These are phyloP conservation scores for Kradibia gibbosae DNA, from an alignment of 1,140 invertebrate genomes.

Conservation along the genomic window DNA sequence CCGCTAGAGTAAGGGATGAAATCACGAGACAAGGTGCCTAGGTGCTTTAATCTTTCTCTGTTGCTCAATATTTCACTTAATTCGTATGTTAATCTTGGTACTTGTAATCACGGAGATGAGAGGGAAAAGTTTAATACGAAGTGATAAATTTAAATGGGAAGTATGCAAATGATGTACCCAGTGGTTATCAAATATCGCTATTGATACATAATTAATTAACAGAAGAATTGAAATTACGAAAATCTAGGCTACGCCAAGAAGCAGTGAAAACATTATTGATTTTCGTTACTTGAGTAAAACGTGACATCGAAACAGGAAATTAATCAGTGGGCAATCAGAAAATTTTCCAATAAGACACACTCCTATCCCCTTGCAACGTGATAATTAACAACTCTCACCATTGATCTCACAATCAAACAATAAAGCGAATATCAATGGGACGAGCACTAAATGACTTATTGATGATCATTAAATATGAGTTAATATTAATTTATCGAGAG, in stretches of 20 bases:
- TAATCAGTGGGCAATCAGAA: conserved; percentile 43
- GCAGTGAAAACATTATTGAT: conserved; percentile 17
- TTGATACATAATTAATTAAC: conserved; percentile 10
- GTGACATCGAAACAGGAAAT: conserved; percentile 30
- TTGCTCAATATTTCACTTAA: background rate
- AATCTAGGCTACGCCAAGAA: background rate
- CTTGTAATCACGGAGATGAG: background rate
- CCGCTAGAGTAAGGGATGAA: background rate
- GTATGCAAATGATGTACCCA: background rate
- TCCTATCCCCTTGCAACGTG: background rate
- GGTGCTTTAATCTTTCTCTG: background rate
- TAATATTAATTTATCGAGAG: background rate
- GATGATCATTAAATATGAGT: background rate
- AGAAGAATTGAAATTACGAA: conserved; percentile 22
- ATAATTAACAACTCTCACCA: conserved; percentile 27
- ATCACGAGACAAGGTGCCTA: background rate
- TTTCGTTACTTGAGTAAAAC: background rate
- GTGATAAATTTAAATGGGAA: background rate
- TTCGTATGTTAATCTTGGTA: background rate
- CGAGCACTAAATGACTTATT: background rate
- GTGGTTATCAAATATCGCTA: background rate
- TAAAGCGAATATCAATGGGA: background rate
- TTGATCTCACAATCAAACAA: conserved; percentile 10
- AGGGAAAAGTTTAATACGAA: background rate
- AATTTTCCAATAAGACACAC: conserved; percentile 37